Conservation (phyloP, 1,140 invertebrate genomes). For the Acyrthosiphon pisum region DNA sequence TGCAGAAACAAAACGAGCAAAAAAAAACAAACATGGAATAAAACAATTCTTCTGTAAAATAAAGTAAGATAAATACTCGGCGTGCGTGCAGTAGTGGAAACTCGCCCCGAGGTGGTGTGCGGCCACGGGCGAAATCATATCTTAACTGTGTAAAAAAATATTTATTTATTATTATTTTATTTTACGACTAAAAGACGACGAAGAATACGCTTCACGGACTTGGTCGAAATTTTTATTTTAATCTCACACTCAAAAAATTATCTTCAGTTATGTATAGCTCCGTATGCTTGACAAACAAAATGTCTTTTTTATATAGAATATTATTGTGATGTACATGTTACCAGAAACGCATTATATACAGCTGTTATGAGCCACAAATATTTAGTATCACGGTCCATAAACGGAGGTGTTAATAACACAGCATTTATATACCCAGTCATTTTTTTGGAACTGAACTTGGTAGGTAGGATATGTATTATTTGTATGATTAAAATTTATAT, state of each 20-base stretch:
- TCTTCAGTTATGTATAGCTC: not conserved
- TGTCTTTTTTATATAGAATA: not conserved
- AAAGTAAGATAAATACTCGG: not conserved
- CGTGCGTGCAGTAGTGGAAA: not conserved
- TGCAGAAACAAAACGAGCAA: not conserved
- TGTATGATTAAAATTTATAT: not conserved
- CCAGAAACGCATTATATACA: not conserved
- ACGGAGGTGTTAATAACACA: not conserved
- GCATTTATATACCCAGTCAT: not conserved
- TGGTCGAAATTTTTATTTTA: not conserved
- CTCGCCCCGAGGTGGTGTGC: not conserved
- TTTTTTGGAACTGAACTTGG: not conserved
- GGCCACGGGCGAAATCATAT: not conserved
- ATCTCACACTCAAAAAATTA: not conserved
- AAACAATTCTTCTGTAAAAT: not conserved
- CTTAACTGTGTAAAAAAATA: conserved; percentile 18
- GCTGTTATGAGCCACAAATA: not conserved
- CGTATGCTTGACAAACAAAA: not conserved
- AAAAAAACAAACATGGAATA: conserved; percentile 4
- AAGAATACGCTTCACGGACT: conserved; percentile 19
- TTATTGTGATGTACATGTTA: not conserved
- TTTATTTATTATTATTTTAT: not conserved
- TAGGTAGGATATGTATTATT: not conserved
- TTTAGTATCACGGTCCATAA: not conserved
- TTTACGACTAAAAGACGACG: not conserved